Evolutionary conservation across 2,797 vertebrate species (phyloP), one percentile per base, ranked within the genome.

Genomic region (Gallinago nigripennis): DNA sequence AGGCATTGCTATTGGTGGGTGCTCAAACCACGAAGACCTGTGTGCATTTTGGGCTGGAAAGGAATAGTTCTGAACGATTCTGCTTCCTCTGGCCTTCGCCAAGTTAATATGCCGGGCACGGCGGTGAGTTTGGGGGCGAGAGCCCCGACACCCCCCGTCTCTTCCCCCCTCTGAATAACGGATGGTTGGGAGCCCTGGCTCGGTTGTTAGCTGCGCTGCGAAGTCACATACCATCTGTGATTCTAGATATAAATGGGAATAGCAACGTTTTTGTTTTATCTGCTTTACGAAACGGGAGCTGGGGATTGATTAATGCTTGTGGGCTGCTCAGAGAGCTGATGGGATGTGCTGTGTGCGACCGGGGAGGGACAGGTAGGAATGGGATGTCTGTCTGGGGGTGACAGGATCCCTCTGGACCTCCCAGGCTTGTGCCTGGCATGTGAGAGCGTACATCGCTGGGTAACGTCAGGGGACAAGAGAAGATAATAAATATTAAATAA

Each of bases 151-250:
- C 94, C 8, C 37, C 31, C 0, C 51, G 30, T 61, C 10, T 0
- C 71, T n/a, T 45, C 20, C 64, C 75, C 41, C 53, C 54, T 16
- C 56, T 43, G 82, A 58, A 51, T 82, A 63, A 95, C 25, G 82
- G 71, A 54, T 82, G 87, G 58, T 1, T 23, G 77, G 35, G 56
- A 71, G 86, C 23, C 33, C 78, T 53, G 89, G 53, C 17, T 73
- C 16, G 4, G 90, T n/a, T 80, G 85, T 89, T 37, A 21, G 27
- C 30, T 57, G 71, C 31, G 5, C 79, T 73, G 90, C 50, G 18
- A 10, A 89, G 88, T 15, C 92, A 86, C 90, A 65, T n/a, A 48
- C 82, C 93, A 86, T 94, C 96, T 90, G 93, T 43, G 88, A 83
- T 75, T 45, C 46, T 9, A 48, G 76, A 33, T 61, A 86, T 19